Conservation (phyloP, 2,888 invertebrate genomes). For the Plutella xylostella region DNA sequence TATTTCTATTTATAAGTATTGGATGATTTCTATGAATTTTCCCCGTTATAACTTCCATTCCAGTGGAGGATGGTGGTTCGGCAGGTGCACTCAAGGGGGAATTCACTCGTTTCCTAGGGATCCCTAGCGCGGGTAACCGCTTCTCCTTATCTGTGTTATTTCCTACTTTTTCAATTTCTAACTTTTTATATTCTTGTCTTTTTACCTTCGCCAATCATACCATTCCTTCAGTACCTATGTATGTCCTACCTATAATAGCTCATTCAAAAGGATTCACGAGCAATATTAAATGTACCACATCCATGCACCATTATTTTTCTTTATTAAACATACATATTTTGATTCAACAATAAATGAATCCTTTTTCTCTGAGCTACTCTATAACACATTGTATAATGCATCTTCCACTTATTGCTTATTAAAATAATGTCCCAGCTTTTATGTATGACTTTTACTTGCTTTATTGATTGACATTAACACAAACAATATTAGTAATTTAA, state of each 20-base stretch:
- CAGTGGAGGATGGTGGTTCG: slow-evolving; percentile 66
- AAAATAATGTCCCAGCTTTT: no score
- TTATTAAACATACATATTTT: no score
- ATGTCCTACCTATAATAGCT: neutral
- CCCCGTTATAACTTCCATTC: slow-evolving; percentile 28
- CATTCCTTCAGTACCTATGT: neutral
- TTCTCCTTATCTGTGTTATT: slow-evolving; percentile 16
- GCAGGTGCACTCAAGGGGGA: slow-evolving; percentile 61
- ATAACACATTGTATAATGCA: no score
- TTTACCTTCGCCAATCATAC: neutral
- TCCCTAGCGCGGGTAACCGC: slow-evolving; percentile 73
- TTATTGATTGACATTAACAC: no score
- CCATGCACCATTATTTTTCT: no score
- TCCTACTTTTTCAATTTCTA: slow-evolving; percentile 31
- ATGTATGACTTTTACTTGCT: no score
- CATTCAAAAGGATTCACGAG: no score
- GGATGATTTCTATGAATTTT: neutral
- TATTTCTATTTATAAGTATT: neutral
- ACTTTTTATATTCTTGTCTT: neutral
- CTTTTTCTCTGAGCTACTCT: no score
- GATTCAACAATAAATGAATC: no score
- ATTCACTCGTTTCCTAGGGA: slow-evolving; percentile 76
- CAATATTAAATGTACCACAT: no score
- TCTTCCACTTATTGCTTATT: no score
- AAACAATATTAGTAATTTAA: no score